Evolutionary conservation across 2,888 invertebrate genomes (phyloP).

Genomic region (Scrobipalpa costella): DNA sequence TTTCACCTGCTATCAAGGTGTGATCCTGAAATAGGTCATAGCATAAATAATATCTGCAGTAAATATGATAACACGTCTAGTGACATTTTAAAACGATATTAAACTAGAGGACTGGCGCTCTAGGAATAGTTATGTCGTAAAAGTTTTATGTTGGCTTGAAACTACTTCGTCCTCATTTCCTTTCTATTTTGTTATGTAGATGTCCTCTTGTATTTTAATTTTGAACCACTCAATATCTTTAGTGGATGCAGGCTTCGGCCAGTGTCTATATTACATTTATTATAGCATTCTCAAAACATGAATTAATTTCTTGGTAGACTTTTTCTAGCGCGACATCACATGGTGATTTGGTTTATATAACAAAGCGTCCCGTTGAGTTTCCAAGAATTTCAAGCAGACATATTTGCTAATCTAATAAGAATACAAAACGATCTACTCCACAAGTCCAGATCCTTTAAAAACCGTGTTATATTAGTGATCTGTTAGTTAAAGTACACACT

Average conservation of each 20-base stretch:
- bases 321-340: too few species aligned
- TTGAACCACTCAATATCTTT: neutral
- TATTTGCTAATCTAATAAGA: neutral
- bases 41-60: neutral
- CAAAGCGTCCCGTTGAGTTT: neutral
- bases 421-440: neutral
- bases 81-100: conserved; percentile 4
- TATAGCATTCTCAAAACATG: too few species aligned
- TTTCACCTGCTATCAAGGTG: neutral
- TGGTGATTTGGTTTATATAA: neutral
- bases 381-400: neutral
- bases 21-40: neutral
- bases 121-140: conserved; percentile 5
- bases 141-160: neutral
- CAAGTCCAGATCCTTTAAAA: neutral
- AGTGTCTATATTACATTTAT: too few species aligned
- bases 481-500: neutral
- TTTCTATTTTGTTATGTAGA: neutral
- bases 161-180: conserved; percentile 9
- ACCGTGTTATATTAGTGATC: neutral
- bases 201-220: neutral
- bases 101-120: neutral
- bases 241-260: too few species aligned
- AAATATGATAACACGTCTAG: neutral
- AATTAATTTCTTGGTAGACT: too few species aligned